Evolutionary conservation across 2,113 vertebrate genomes (phyloP).

Genomic region (Cygnus atratus): DNA sequence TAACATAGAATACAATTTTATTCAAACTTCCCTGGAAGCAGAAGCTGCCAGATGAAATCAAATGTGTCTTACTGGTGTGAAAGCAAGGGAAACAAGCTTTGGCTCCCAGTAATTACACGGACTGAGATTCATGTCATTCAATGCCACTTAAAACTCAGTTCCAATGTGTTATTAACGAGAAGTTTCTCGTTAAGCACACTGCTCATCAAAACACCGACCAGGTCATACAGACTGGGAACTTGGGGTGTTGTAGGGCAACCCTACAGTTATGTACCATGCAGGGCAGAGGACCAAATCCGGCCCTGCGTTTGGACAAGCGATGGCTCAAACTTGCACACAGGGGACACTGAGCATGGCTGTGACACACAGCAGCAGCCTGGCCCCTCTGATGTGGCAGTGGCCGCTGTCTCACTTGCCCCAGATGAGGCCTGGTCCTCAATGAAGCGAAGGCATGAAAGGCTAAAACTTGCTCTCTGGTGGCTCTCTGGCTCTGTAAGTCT

Average conservation of each 20-base stretch:
- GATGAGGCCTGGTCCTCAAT: not conserved
- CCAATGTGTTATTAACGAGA: not conserved
- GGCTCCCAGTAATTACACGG: conserved; percentile 37
- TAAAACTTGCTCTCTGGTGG: not conserved
- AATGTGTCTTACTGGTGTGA: not conserved
- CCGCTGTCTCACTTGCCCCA: not conserved
- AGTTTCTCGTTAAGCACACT: not conserved
- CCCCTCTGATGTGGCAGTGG: not conserved
- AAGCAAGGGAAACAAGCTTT: conserved; percentile 7
- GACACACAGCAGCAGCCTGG: not conserved
- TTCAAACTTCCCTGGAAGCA: not conserved
- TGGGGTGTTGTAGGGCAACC: accelerated
- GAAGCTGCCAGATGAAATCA: not conserved
- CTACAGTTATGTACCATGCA: not conserved
- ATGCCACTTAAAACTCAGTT: conserved; percentile 57
- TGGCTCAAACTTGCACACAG: no score
- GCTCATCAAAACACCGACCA: not conserved
- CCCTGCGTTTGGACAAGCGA: not conserved
- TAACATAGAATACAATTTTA: not conserved
- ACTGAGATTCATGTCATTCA: conserved; percentile 51
- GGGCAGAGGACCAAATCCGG: not conserved
- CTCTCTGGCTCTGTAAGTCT: accelerated
- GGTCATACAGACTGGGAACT: not conserved
- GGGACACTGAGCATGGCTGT: not conserved
- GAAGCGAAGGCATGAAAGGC: not conserved